Conservation (phyloP, 1,140 invertebrate genomes). For the Diuraphis noxia region DNA sequence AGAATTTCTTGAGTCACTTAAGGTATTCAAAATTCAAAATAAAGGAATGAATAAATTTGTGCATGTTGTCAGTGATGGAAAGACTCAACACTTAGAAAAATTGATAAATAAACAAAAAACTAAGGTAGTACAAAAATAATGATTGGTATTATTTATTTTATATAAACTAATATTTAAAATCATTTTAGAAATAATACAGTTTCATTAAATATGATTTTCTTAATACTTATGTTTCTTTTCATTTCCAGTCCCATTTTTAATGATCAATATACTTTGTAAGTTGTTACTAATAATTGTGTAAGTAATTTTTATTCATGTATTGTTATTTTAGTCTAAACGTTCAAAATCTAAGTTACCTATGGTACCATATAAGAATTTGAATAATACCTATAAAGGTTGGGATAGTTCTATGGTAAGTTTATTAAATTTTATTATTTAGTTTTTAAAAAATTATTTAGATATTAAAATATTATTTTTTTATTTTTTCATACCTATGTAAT, state of each 20-base stretch:
- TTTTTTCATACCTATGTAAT: too few relatives aligned
- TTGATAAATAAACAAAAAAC: neutral
- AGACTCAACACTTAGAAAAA: conserved; percentile 2
- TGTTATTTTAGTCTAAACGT: neutral
- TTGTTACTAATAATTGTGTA: neutral
- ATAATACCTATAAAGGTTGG: neutral
- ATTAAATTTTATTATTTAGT: neutral
- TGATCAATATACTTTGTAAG: neutral
- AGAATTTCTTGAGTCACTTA: neutral
- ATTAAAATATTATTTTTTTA: neutral
- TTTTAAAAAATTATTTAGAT: neutral
- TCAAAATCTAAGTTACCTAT: neutral
- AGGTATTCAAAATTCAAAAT: neutral
- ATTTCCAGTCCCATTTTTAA: neutral
- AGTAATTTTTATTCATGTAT: neutral
- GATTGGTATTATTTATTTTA: neutral
- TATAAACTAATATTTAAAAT: neutral
- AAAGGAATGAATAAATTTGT: neutral
- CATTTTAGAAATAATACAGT: neutral
- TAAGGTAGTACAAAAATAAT: neutral
- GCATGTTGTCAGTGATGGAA: neutral
- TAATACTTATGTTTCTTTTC: neutral
- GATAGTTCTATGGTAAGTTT: neutral
- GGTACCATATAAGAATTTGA: neutral
- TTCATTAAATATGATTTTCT: neutral